These are phyloP conservation scores for Cydia pomonella DNA, from an alignment of 1,140 invertebrate species.

Conservation along the genomic window DNA sequence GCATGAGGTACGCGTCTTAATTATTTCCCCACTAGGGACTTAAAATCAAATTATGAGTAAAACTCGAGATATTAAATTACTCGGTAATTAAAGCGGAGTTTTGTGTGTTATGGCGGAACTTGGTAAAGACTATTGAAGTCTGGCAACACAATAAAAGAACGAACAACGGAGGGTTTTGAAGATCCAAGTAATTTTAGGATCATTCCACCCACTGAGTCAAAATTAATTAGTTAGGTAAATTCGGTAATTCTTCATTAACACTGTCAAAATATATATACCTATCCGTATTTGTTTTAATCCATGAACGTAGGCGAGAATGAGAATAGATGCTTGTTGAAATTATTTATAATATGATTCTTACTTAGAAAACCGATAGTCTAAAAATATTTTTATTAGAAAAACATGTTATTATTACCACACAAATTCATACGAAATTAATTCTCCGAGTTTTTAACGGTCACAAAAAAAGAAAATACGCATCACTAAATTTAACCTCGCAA, in stretches of 20 bases:
- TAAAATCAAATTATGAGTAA: slow-evolving; percentile 38
- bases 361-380: too few species aligned
- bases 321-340: too few species aligned
- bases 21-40: slow-evolving; percentile 34
- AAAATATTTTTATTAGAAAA: too few species aligned
- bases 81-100: slow-evolving; percentile 41
- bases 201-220: background rate
- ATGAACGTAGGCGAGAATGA: too few species aligned
- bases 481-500: too few species aligned
- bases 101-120: slow-evolving; percentile 16
- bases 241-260: background rate
- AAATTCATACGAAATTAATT: too few species aligned
- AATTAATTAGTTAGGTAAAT: background rate
- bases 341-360: too few species aligned
- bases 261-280: background rate
- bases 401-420: too few species aligned
- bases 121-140: background rate
- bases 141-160: background rate
- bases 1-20: slow-evolving; percentile 31
- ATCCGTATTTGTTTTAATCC: too few species aligned
- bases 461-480: too few species aligned
- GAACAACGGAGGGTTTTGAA: background rate
- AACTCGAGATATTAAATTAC: slow-evolving; percentile 38
- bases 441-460: too few species aligned
- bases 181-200: slow-evolving; percentile 1